Percentiles rank a stretch among this genome's conserved stretches.
These are phyloP conservation scores for western clawed frog (Xenopus tropicalis) DNA, from an alignment of 2,113 vertebrate genomes.

Conservation along the genomic window UCB_Xtro_10.0 CM004446.2:71051501-71052000, in stretches of 20 bases:
- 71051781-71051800: conserved; percentile 27
- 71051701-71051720: neutral
- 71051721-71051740: neutral
- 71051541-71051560: too few species aligned
- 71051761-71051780: neutral
- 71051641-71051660: too few species aligned
- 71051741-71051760: neutral
- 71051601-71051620: too few species aligned
- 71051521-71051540: too few species aligned
- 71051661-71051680: too few species aligned
- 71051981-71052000: conserved; percentile 47
- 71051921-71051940: conserved; percentile 51
- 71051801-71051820: conserved; percentile 42
- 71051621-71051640: too few species aligned
- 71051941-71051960: conserved; percentile 48
- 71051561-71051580: too few species aligned
- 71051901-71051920: conserved; percentile 18
- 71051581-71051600: too few species aligned
- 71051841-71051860: conserved; percentile 44
- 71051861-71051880: conserved; percentile 5
- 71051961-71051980: conserved; percentile 53
- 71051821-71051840: conserved; percentile 43
- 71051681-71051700: neutral
- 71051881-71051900: conserved; percentile 46
- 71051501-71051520: too few species aligned